Base-by-base conservation (phyloP, 2,888 invertebrate species). In the Ectemnius continuus region DNA sequence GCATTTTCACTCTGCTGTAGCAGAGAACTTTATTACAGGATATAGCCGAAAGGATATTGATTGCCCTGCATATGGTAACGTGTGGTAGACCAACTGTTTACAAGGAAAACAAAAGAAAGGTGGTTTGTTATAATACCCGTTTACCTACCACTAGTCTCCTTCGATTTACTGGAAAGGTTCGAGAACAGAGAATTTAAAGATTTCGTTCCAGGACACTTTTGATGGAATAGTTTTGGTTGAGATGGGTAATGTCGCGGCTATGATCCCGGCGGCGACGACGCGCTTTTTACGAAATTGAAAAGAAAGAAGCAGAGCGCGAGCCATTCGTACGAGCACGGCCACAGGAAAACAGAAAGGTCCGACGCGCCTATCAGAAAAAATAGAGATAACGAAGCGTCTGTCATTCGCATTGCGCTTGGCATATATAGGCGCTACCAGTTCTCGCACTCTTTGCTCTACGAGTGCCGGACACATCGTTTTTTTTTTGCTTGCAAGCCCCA, bases 111-210 rank as follows among this genome's bases (percentile, higher is more conserved):
- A 75, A 81, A 83, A 86, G 84, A 73, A 80, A 83, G 78, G 74
- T 83, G 82, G 70, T 83, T 84, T 84, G 84, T 78, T 87, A 88
- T 86, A 88, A 86, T 88, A 87, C 88, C 88, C 88, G 85, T 88
- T 81, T 89, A 89, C 89, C 89, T 89, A 89, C 89, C 89, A 89
- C 89, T 89, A 88, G 85, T 88, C 84, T 89, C 89, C 89, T 88
- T 89, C 87, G 89, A 89, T 89, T 89, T 89, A 89, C 89, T 89
- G 89, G 89, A 89, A 89, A 89, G 87, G 87, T 89, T 87, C 83
- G 83, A 82, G 88, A 88, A 89, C 84, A 88, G 85, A 87, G 84
- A 85, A 85, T 89, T 87, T 88, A 85, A 86, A 86, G 36, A 36
- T 36, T 88, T 86, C 86, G 83, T 82, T 85, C 82, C 87, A 84